Evolutionary conservation across 2,888 invertebrate genomes (phyloP), one percentile per base, ranked within the genome.

Genomic region (Hydriomena furcata): DNA sequence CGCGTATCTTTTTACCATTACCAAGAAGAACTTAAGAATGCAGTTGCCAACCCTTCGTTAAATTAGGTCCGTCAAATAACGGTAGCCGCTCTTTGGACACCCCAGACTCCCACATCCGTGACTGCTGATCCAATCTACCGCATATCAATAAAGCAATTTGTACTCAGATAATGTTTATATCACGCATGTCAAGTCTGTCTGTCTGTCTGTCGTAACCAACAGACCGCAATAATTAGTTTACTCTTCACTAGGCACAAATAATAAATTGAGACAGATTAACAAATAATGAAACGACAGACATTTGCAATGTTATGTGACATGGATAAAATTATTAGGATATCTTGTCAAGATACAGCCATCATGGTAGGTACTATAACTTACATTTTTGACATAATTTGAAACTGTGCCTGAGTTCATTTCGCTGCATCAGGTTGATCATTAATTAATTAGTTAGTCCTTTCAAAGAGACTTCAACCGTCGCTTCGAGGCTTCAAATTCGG

Each of bases 181-280:
- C 12, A 34, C 38, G 42, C 31, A 42, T 17, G 48, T 24, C 44
- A 40, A 24, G 49, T 37, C 42, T 25, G 48, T 49, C 49, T 34
- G 50, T 28, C 41, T 28, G 35, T 28, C 47, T 20, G 40, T 40
- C 35, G n/a, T 7, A 6, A 7, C 27, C 32, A 32, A 20, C 28
- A 23, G 38, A 47, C 7, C 42, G 42, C 31, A 20, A n/a, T 46
- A 47, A 47, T 40, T 27, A 20, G n/a, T 34, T 47, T 25, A 25
- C 46, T 32, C 32, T 40, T 25, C 34, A 40, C 21, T 34, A 27
- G 20, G n/a, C 24, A 31, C 36, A 24, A 20, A 30, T 45, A 30
- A 45, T 37, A 11, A 2, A 28, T 35, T 28, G 21, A 27, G 40
- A 47, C 40, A 47, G 24, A 25, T 17, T 23, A 17, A 27, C 23